Conservation (phyloP, 2,113 vertebrate genomes). For the Motacilla tschutschensis region DNA sequence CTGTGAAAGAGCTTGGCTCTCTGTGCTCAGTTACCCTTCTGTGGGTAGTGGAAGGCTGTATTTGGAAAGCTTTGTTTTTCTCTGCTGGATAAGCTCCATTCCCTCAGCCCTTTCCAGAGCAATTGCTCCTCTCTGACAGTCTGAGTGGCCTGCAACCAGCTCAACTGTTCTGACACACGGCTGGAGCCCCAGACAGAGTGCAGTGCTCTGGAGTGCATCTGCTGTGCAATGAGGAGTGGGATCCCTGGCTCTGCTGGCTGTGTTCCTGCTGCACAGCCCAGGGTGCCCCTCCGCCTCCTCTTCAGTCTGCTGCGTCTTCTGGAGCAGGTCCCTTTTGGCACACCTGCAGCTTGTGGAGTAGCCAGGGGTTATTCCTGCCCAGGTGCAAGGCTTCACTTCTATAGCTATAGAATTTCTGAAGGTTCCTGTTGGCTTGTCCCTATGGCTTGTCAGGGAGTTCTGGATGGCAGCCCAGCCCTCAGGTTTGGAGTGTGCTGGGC, state of each 20-base stretch:
- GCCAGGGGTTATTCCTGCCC: background rate
- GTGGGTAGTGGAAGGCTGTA: background rate
- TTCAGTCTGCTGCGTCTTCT: background rate
- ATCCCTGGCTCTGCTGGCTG: background rate
- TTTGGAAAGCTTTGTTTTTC: background rate
- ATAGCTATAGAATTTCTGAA: background rate
- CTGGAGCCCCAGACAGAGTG: background rate
- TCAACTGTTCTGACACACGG: accelerated
- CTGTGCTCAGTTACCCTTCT: background rate
- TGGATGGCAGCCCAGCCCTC: background rate
- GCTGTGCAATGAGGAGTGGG: background rate
- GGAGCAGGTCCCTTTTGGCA: background rate
- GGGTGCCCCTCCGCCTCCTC: background rate
- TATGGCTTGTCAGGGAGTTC: background rate
- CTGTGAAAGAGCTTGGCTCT: background rate
- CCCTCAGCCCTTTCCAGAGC: background rate
- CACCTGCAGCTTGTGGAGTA: background rate
- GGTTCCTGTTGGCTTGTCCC: background rate
- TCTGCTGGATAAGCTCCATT: background rate
- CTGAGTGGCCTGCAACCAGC: background rate
- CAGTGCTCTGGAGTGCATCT: background rate
- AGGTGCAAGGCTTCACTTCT: background rate
- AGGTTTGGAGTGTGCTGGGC: accelerated
- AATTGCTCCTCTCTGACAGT: background rate
- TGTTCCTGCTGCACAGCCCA: background rate